Evolutionary conservation across 2,888 invertebrate species (phyloP).

Genomic region (Pyralis farinalis): DNA sequence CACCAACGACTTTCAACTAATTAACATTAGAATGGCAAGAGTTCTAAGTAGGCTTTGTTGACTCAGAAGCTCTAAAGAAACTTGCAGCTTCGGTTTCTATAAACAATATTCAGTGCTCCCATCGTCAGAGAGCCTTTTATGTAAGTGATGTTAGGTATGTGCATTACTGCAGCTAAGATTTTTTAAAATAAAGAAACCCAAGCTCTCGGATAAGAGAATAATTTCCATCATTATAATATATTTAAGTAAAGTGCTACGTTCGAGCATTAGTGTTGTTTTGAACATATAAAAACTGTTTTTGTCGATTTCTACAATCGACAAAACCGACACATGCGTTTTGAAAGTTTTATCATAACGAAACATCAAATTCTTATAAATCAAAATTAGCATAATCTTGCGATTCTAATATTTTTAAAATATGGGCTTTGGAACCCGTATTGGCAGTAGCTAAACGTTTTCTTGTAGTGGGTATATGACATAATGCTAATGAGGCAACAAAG

Average conservation of each 20-base stretch:
- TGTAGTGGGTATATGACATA: conserved; percentile 62
- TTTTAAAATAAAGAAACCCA: no score
- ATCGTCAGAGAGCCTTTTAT: background rate
- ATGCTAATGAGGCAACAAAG: conserved; percentile 67
- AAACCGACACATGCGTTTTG: no score
- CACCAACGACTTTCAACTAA: conserved; percentile 63
- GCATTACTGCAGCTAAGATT: no score
- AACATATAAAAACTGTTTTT: no score
- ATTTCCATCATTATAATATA: no score
- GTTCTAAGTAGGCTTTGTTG: conserved; percentile 10
- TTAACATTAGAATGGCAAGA: conserved; percentile 55
- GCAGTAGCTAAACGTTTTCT: conserved; percentile 65
- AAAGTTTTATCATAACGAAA: background rate
- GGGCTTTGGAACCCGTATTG: conserved; percentile 38
- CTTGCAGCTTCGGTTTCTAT: background rate
- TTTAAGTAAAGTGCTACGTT: no score
- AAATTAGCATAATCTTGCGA: conserved; percentile 17
- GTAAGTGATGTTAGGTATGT: background rate
- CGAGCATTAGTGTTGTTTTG: no score
- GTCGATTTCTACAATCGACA: no score
- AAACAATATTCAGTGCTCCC: background rate
- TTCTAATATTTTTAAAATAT: conserved; percentile 36
- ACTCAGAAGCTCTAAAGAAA: conserved; percentile 8
- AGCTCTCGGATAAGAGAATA: no score
- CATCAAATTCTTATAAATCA: background rate